Conservation (phyloP, 2,888 invertebrate genomes). For the Baccha elongata region DNA sequence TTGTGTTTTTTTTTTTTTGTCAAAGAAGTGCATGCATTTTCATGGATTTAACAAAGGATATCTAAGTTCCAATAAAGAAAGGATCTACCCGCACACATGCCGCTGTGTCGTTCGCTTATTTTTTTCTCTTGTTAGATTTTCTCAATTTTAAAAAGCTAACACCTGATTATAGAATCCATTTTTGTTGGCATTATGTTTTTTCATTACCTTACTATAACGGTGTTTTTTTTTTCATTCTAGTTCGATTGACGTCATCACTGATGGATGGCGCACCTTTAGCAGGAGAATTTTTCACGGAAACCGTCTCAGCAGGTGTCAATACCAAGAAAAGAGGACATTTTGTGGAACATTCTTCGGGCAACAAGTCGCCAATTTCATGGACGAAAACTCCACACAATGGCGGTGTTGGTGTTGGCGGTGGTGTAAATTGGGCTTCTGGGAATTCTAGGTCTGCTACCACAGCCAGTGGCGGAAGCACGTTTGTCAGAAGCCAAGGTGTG, state of each 20-base stretch:
- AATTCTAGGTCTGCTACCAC: slow-evolving; percentile 14
- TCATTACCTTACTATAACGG: slow-evolving; percentile 14
- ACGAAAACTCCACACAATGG: slow-evolving; percentile 75
- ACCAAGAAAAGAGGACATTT: slow-evolving; percentile 77
- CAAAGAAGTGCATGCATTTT: slow-evolving; percentile 50
- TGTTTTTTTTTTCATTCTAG: slow-evolving; percentile 62
- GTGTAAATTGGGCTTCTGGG: slow-evolving; percentile 67
- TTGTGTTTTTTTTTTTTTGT: slow-evolving; percentile 7
- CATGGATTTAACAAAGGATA: slow-evolving; percentile 39
- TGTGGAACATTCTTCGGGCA: slow-evolving; percentile 76
- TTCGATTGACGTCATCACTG: slow-evolving; percentile 66
- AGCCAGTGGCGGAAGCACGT: slow-evolving; percentile 27
- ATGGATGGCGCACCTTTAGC: slow-evolving; percentile 70
- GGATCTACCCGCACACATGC: slow-evolving; percentile 12
- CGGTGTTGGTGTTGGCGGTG: slow-evolving; percentile 34
- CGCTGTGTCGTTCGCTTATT: not conserved
- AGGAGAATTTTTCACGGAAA: slow-evolving; percentile 77
- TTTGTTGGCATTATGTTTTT: not conserved
- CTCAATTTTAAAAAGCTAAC: not conserved
- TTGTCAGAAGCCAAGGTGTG: slow-evolving; percentile 50
- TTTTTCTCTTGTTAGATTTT: not conserved
- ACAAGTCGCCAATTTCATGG: slow-evolving; percentile 78
- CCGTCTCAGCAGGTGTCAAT: slow-evolving; percentile 74
- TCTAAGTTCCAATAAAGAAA: slow-evolving; percentile 26
- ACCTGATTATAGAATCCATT: slow-evolving; percentile 3